Conservation (phyloP, 2,113 vertebrate genomes). For the Microtus montanus region DNA sequence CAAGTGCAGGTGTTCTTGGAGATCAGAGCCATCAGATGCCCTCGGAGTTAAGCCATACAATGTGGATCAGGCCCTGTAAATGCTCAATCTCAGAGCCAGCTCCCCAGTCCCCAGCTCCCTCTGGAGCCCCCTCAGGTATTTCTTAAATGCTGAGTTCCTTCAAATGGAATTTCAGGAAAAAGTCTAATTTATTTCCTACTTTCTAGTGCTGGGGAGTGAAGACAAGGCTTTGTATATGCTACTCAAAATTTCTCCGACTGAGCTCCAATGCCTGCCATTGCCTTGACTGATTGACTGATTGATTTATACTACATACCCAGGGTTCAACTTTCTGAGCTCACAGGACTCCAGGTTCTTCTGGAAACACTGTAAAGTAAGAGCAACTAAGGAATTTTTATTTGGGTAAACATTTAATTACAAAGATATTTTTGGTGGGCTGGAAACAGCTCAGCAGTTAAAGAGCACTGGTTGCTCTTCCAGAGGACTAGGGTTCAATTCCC, state of each 20-base stretch:
- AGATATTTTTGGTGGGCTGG: neutral
- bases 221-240: neutral
- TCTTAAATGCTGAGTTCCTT: neutral
- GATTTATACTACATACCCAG: too few relatives aligned
- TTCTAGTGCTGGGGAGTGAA: neutral
- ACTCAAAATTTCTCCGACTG: neutral
- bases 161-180: neutral
- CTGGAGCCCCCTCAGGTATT: neutral
- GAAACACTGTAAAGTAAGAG: neutral
- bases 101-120: too few relatives aligned
- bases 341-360: neutral
- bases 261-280: neutral
- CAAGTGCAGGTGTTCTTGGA: neutral
- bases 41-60: neutral
- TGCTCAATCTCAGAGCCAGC: neutral
- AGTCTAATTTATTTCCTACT: neutral
- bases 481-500: neutral
- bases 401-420: neutral
- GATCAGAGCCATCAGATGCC: neutral
- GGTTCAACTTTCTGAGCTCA: neutral
- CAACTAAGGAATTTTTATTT: neutral
- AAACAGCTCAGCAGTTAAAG: neutral
- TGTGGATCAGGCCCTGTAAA: neutral
- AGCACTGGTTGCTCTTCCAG: neutral
- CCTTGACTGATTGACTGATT: neutral